Evolutionary conservation across 2,888 invertebrate genomes (phyloP), one percentile per base, ranked within the genome.

Genomic region (Athalia cordata): DNA sequence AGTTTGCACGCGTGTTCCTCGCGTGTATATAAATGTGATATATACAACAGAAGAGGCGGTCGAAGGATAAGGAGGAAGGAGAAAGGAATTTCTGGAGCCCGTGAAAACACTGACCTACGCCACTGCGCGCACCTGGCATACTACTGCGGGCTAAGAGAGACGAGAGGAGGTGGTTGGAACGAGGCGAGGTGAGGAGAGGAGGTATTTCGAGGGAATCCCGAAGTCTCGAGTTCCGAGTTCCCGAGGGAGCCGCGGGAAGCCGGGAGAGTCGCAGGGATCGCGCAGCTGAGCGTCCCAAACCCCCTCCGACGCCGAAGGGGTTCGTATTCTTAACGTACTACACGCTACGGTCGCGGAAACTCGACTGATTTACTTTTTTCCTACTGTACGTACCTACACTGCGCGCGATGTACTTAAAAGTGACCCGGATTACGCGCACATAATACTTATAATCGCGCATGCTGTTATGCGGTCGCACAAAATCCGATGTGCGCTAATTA

Each of bases 131-230:
- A 78, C 76, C 65, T 77, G 78, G 76, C 75, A 55, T 75, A 78
- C 66, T 65, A 78, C 75, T 75, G 75, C 62, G 68, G 49, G 49
- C 43, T 47, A 29, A 82, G 81, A 79, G 78, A 72, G 66, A 77
- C 78, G 84, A 80, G 80, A 78, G 80, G 82, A 81, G 82, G 74
- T 79, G 78, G 29, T 43, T n/a, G 59, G 29, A 52, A 45, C 62
- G 49, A 57, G 49, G 68, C 64, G 64, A 77, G 78, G 79, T 77
- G 80, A 66, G 80, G 81, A 83, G 84, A 84, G 82, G 84, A 29
- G 57, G 59, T 59, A 45, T 59, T 72, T 72, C 57, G 57, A 13
- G 52, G 68, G 50, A 68, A 29, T 68, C 68, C 70, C 68, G 68
- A 68, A 9, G 13, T 29, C 52, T 8, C 64, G 64, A 64, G 66